Percentiles rank a stretch among this genome's conserved stretches.
These are phyloP conservation scores for Flexamia atlantica DNA, from an alignment of 2,888 invertebrate genomes.

Conservation along the genomic window DNA sequence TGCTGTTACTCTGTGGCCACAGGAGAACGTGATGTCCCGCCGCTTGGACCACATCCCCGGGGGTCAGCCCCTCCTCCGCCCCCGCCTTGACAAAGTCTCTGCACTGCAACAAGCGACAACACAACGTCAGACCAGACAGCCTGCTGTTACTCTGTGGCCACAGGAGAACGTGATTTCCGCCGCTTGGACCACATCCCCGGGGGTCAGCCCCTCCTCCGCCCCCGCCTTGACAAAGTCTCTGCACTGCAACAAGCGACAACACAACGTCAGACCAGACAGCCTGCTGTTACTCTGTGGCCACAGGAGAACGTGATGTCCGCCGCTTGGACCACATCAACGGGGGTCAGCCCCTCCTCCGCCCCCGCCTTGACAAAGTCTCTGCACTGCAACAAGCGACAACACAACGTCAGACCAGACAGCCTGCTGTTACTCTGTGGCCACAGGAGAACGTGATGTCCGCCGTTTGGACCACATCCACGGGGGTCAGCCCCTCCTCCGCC, in stretches of 20 bases:
- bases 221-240: slow-evolving; percentile 91
- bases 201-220: slow-evolving; percentile 91
- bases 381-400: slow-evolving; percentile 78
- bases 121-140: too few relatives aligned
- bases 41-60: slow-evolving; percentile 93
- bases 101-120: slow-evolving; percentile 78
- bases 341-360: slow-evolving; percentile 91
- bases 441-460: slow-evolving; percentile 95
- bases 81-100: slow-evolving; percentile 91
- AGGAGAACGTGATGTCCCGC: slow-evolving; percentile 96
- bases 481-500: slow-evolving; percentile 91
- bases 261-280: too few relatives aligned
- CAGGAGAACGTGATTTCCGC: slow-evolving; percentile 95
- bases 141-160: too few relatives aligned
- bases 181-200: slow-evolving; percentile 93
- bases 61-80: slow-evolving; percentile 91
- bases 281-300: too few relatives aligned
- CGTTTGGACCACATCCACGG: slow-evolving; percentile 93
- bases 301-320: slow-evolving; percentile 95
- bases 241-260: slow-evolving; percentile 78
- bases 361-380: slow-evolving; percentile 91
- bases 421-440: too few relatives aligned
- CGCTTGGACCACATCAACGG: slow-evolving; percentile 93
- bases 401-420: too few relatives aligned
- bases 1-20: too few relatives aligned